Evolutionary conservation across 2,888 invertebrate genomes (phyloP).

Genomic region (Tholera decimalis): DNA sequence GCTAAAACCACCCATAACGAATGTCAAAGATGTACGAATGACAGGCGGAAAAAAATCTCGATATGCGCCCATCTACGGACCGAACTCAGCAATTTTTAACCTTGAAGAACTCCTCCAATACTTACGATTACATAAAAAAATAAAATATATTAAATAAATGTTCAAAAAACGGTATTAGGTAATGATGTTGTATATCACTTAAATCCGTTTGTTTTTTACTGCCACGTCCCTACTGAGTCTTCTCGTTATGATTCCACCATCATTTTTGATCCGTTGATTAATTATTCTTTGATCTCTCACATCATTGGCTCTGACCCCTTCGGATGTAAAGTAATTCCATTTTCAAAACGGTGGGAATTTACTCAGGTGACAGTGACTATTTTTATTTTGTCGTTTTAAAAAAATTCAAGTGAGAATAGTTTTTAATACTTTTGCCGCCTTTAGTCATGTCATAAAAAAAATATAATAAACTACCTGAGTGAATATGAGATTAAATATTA

Average conservation of each 20-base stretch:
- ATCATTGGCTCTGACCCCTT: slow-evolving; percentile 43
- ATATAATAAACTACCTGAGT: no score
- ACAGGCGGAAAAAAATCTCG: no score
- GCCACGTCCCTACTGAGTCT: slow-evolving; percentile 14
- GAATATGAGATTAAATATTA: no score
- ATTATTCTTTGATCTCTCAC: slow-evolving; percentile 60
- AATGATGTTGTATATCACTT: slow-evolving; percentile 8
- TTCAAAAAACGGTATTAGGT: slow-evolving; percentile 3
- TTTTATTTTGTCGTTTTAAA: not conserved
- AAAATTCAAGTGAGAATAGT: not conserved
- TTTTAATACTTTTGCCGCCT: not conserved
- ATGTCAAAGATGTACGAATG: no score
- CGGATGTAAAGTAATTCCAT: slow-evolving; percentile 31
- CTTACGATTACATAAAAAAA: no score
- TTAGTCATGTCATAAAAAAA: no score
- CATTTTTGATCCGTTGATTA: slow-evolving; percentile 49
- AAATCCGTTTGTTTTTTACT: slow-evolving; percentile 23
- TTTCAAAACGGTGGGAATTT: slow-evolving; percentile 20
- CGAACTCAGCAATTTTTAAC: no score
- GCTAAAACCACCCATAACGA: no score
- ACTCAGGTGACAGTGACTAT: slow-evolving; percentile 8
- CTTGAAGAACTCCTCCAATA: no score
- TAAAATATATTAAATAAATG: slow-evolving; percentile 16
- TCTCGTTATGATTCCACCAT: slow-evolving; percentile 34
- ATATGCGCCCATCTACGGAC: no score